phyloP scores from a whole-genome alignment of 1,140 invertebrate genomes.

The Steinernema khuongi region DNA sequence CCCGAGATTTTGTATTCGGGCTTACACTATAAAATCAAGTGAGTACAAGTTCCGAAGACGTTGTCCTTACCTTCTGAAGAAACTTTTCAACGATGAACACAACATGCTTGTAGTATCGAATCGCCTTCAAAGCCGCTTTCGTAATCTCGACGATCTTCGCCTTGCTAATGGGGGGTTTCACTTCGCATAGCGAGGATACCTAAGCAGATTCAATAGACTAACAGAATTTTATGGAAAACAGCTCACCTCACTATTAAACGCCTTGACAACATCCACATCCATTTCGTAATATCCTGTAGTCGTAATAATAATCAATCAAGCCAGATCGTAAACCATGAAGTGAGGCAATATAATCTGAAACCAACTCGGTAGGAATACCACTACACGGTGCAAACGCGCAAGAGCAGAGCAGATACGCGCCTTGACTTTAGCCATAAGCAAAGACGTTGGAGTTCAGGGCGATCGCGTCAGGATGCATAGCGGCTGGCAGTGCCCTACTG shows the following conservation, averaged over 20 bases:
- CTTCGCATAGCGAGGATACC: background rate
- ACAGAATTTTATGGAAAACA: background rate
- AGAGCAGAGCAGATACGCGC: no score
- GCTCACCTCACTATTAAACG: background rate
- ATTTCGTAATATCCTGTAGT: no score
- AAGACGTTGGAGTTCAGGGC: no score
- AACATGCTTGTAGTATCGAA: background rate
- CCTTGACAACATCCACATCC: no score
- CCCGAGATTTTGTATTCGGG: slow-evolving; percentile 1
- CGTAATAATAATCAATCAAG: no score
- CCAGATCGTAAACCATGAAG: no score
- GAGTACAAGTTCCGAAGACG: background rate
- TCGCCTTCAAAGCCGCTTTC: slow-evolving; percentile 2
- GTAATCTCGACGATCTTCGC: slow-evolving; percentile 2
- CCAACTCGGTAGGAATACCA: no score
- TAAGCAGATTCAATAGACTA: background rate
- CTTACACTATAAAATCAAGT: background rate
- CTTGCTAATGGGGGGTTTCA: background rate
- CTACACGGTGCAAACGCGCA: no score
- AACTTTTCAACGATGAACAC: slow-evolving; percentile 5
- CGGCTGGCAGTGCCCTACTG: no score
- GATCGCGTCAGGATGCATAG: no score
- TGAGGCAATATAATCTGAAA: no score
- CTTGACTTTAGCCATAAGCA: no score
- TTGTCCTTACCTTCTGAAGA: background rate